Evolutionary conservation across 2,113 vertebrate genomes (phyloP).

Genomic region (Tachuris rubrigastra): DNA sequence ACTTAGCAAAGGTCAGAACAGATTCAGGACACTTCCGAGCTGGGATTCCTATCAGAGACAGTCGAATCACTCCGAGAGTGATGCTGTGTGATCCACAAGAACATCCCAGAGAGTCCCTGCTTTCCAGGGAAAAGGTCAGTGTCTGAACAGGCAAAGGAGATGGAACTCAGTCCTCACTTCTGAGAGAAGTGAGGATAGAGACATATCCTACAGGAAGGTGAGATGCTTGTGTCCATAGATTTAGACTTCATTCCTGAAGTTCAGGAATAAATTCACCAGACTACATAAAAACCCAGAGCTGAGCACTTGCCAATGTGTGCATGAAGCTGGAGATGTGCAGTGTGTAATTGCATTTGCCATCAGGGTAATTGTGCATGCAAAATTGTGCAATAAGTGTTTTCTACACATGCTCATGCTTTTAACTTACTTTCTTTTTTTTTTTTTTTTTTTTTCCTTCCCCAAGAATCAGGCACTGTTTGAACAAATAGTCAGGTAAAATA

Average conservation of each 20-base stretch:
- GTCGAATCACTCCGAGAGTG: neutral
- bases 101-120: neutral
- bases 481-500: neutral
- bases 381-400: slow-evolving; percentile 20
- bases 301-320: slow-evolving; percentile 3
- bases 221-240: neutral
- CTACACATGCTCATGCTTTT: neutral
- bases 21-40: neutral
- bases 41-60: neutral
- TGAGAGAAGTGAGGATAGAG: neutral
- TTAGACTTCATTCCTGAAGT: neutral
- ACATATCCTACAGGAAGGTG: neutral
- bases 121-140: neutral
- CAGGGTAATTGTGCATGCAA: slow-evolving; percentile 43
- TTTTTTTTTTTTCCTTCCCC: neutral
- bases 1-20: neutral
- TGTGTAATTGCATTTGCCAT: slow-evolving; percentile 47
- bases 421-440: neutral
- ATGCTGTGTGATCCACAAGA: neutral
- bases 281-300: neutral
- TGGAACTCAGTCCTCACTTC: neutral
- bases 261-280: neutral
- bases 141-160: neutral
- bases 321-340: neutral
- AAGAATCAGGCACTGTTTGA: neutral